Conservation (phyloP, 2,113 vertebrate genomes). For the Chitala chitala region DNA sequence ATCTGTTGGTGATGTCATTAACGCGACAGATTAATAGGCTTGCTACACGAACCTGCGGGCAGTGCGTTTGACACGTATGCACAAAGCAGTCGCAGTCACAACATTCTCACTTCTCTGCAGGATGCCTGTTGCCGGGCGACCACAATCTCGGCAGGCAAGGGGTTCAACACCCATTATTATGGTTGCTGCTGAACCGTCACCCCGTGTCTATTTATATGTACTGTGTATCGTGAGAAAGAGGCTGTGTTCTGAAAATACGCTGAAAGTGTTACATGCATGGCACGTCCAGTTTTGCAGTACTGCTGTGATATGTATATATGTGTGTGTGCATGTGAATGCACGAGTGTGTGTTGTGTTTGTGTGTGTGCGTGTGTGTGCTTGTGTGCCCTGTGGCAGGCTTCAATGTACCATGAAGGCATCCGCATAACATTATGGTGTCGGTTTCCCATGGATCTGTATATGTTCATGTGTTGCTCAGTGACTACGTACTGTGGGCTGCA, state of each 20-base stretch:
- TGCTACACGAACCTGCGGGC: not conserved
- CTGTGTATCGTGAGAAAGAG: constrained; percentile 11
- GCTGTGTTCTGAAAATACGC: not conserved
- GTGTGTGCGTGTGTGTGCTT: no score
- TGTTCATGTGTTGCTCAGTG: no score
- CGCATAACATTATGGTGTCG: no score
- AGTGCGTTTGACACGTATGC: not conserved
- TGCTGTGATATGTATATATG: not conserved
- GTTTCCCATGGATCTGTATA: no score
- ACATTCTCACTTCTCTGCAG: not conserved
- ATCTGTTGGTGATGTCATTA: no score
- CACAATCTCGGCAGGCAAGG: not conserved
- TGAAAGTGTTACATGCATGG: not conserved
- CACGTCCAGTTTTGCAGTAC: not conserved
- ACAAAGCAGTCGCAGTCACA: not conserved
- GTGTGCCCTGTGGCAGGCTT: no score
- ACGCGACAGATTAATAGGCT: not conserved
- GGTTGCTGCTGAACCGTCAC: constrained; percentile 3
- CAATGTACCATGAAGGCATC: no score
- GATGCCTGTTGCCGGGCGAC: not conserved
- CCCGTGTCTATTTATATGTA: not conserved
- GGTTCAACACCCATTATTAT: constrained; percentile 13
- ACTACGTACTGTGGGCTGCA: no score
- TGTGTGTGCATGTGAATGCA: no score
- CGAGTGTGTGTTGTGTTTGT: no score